These are phyloP conservation scores for Papilio glaucus DNA, from an alignment of 1,140 invertebrate species.

Conservation along the genomic window DNA sequence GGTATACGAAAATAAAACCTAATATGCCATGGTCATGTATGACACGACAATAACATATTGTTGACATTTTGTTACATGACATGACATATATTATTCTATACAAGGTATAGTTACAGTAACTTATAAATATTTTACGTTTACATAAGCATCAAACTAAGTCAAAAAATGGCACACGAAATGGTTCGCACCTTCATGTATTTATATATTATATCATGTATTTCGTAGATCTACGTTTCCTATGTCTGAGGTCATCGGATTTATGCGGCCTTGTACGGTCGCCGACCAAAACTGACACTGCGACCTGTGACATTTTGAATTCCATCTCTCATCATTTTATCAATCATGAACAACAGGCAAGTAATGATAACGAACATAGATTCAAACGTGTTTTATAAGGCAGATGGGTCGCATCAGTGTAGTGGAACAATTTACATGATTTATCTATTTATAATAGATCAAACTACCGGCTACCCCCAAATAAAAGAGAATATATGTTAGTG, in stretches of 20 bases:
- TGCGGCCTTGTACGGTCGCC: conserved; percentile 77
- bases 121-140: too few species aligned
- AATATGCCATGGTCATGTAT: too few species aligned
- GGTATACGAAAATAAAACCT: too few species aligned
- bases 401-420: neutral
- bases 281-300: conserved; percentile 68
- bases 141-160: too few species aligned
- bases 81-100: too few species aligned
- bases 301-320: conserved; percentile 63
- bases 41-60: too few species aligned
- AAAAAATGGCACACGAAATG: too few species aligned
- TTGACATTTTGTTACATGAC: too few species aligned
- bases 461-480: too few species aligned
- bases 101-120: too few species aligned
- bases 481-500: neutral
- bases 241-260: conserved; percentile 74
- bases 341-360: conserved; percentile 35
- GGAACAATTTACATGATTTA: too few species aligned
- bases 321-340: conserved; percentile 50
- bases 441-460: too few species aligned
- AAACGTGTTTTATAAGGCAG: conserved; percentile 7
- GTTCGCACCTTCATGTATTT: neutral
- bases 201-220: conserved; percentile 40
- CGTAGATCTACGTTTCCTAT: conserved; percentile 46
- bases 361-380: conserved; percentile 34